Conservation (phyloP, 2,888 invertebrate genomes). For the Dasypolia templi region DNA sequence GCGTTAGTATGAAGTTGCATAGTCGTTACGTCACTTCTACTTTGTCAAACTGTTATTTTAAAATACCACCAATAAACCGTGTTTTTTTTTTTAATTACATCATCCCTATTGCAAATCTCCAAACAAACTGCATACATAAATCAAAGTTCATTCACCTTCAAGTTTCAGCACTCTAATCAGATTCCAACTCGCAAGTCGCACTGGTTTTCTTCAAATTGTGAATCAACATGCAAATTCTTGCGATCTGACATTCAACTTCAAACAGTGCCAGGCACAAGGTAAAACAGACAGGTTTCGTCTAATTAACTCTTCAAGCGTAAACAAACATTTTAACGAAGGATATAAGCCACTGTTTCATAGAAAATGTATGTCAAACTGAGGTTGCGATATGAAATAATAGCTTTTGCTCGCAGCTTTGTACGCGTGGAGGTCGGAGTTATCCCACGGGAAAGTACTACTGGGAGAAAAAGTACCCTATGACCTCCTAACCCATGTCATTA, state of each 20-base stretch:
- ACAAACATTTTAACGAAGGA: slow-evolving; percentile 15
- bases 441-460: neutral
- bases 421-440: neutral
- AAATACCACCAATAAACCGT: too few relatives aligned
- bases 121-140: slow-evolving; percentile 22
- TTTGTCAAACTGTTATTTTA: too few relatives aligned
- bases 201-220: slow-evolving; percentile 23
- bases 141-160: slow-evolving; percentile 41
- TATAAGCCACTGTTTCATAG: neutral
- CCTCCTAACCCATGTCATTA: neutral
- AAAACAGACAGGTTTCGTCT: slow-evolving; percentile 28
- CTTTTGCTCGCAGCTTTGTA: neutral
- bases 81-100: too few relatives aligned
- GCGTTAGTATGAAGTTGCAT: too few relatives aligned
- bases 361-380: slow-evolving; percentile 17
- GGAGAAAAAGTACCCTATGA: neutral
- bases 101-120: neutral
- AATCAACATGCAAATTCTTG: slow-evolving; percentile 52
- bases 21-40: too few relatives aligned
- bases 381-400: neutral
- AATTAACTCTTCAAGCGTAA: slow-evolving; percentile 21
- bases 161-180: slow-evolving; percentile 35
- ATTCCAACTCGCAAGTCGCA: slow-evolving; percentile 22
- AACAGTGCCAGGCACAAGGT: slow-evolving; percentile 28
- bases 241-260: slow-evolving; percentile 42